These are phyloP conservation scores for Pelagia noctiluca DNA, from an alignment of 30 jellyfish, hydroid and myxozoan genomes.

Conservation along the genomic window DNA sequence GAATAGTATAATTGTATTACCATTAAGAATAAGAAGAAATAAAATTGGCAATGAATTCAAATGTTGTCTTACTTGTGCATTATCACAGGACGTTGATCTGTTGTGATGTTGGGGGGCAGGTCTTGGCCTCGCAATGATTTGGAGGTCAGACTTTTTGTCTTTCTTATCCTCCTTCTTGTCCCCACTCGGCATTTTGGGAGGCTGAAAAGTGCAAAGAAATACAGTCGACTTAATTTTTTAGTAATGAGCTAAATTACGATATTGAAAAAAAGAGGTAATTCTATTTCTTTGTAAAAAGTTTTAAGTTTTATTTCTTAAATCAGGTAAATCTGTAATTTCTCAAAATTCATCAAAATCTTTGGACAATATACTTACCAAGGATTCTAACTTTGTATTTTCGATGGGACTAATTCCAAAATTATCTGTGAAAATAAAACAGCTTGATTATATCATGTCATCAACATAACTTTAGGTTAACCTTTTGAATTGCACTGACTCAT, in stretches of 20 bases:
- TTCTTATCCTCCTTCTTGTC: conserved; percentile 58
- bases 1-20: neutral
- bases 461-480: too few relatives aligned
- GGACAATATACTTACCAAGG: neutral
- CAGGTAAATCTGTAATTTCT: too few relatives aligned
- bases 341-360: too few relatives aligned
- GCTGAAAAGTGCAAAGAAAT: too few relatives aligned
- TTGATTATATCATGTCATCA: too few relatives aligned
- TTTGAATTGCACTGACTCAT: too few relatives aligned
- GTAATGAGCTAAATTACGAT: too few relatives aligned
- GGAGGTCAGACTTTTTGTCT: conserved; percentile 53
- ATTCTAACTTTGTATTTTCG: neutral
- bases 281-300: too few relatives aligned
- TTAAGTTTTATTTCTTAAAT: too few relatives aligned
- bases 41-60: too few relatives aligned
- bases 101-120: conserved; percentile 71
- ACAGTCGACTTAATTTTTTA: too few relatives aligned
- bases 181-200: conserved; percentile 62
- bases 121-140: conserved; percentile 62
- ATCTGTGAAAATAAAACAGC: neutral
- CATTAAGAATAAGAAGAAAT: neutral
- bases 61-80: conserved; percentile 43
- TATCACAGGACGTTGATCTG: conserved; percentile 77
- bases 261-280: too few relatives aligned
- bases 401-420: neutral